These are phyloP conservation scores for Urocitellus parryii DNA, from an alignment of 2,113 vertebrate species.

Conservation along the genomic window DNA sequence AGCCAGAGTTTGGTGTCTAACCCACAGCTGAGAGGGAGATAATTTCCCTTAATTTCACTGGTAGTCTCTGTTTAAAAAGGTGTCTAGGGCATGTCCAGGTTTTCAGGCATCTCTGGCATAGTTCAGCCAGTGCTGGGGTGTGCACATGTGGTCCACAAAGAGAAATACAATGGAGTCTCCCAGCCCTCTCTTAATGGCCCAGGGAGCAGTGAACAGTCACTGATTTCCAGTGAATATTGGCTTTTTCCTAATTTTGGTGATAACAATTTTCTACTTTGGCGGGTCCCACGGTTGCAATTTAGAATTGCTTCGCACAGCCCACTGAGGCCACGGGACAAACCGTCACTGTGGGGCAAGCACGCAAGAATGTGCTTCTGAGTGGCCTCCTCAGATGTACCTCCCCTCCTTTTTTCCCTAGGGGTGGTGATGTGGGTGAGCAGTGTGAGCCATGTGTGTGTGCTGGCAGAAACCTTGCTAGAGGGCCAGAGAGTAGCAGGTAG, in stretches of 20 bases:
- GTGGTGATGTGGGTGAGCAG: neutral
- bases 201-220: no score
- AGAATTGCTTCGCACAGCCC: neutral
- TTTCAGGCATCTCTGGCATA: neutral
- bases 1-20: no score
- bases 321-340: neutral
- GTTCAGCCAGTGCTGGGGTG: no score
- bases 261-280: neutral
- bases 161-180: neutral
- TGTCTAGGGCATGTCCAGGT: neutral
- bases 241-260: neutral
- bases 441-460: neutral
- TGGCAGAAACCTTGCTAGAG: no score
- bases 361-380: neutral
- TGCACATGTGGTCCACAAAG: neutral
- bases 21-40: no score
- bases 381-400: neutral
- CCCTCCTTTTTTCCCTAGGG: neutral
- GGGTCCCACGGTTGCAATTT: neutral
- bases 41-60: no score
- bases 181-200: neutral
- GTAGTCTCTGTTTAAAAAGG: no score
- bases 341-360: neutral
- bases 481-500: no score
- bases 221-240: fast-evolving